A percentile compares a stretch with the other conserved stretches of the same genome.
Conservation (phyloP, 2,888 invertebrate species). For the Agapostemon virescens region DNA sequence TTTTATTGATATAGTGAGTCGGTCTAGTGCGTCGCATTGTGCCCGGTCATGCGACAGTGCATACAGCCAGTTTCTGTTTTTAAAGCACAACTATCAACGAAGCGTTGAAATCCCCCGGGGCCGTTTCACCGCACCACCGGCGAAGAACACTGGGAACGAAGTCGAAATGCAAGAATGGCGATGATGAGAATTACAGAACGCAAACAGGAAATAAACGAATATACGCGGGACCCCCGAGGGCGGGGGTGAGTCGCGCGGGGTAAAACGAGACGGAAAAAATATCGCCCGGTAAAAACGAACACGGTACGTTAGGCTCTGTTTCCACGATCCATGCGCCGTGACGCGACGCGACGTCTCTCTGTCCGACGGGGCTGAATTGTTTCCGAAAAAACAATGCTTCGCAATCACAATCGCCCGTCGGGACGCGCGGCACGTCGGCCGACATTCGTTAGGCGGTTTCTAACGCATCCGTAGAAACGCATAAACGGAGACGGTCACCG, state of each 20-base stretch:
- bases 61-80: slow-evolving; percentile 6
- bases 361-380: slow-evolving; percentile 47
- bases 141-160: slow-evolving; percentile 34
- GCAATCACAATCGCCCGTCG: slow-evolving; percentile 55
- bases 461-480: slow-evolving; percentile 40
- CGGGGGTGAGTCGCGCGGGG: slow-evolving; percentile 3
- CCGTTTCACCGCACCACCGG: slow-evolving; percentile 27
- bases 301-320: slow-evolving; percentile 52
- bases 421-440: slow-evolving; percentile 32
- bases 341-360: slow-evolving; percentile 37
- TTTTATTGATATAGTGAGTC: slow-evolving; percentile 1
- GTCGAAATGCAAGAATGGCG: slow-evolving; percentile 15
- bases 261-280: slow-evolving; percentile 8
- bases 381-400: slow-evolving; percentile 55
- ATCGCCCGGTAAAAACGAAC: slow-evolving; percentile 37
- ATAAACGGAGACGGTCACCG: slow-evolving; percentile 15
- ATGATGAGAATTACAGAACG: slow-evolving; percentile 39
- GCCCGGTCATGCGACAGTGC: not conserved
- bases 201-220: slow-evolving; percentile 35
- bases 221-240: slow-evolving; percentile 9
- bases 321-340: slow-evolving; percentile 38
- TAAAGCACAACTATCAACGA: slow-evolving; percentile 20
- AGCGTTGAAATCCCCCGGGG: slow-evolving; percentile 1
- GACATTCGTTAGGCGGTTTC: slow-evolving; percentile 52
- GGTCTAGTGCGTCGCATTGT: not conserved